phyloP scores from a whole-genome alignment of 2,888 invertebrate genomes.

The Epirrhoe alternata region DNA sequence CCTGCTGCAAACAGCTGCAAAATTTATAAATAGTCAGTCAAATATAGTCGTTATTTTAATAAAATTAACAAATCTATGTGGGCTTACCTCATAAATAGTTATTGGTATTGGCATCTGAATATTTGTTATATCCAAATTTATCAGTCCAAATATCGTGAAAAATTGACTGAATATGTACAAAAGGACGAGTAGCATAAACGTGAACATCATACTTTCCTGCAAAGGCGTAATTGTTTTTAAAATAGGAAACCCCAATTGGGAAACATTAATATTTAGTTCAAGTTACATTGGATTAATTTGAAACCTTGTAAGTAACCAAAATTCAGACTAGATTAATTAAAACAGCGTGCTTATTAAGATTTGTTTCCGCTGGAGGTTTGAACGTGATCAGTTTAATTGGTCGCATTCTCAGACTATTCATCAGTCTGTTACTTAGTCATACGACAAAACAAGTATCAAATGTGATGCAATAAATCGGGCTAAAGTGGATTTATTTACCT shows the following conservation, averaged over 20 bases:
- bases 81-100: slow-evolving; percentile 74
- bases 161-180: slow-evolving; percentile 79
- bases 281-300: not conserved
- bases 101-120: slow-evolving; percentile 78
- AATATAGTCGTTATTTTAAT: not conserved
- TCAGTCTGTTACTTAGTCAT: slow-evolving; percentile 28
- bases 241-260: not conserved
- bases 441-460: not conserved
- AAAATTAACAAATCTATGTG: not conserved
- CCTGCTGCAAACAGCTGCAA: slow-evolving; percentile 76
- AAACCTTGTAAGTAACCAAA: not conserved
- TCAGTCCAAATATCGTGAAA: slow-evolving; percentile 77
- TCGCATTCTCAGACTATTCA: slow-evolving; percentile 41
- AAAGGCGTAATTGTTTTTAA: slow-evolving; percentile 45
- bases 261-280: not conserved
- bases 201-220: slow-evolving; percentile 82
- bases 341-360: slow-evolving; percentile 32
- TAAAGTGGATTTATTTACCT: slow-evolving; percentile 53
- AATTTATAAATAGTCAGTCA: slow-evolving; percentile 3
- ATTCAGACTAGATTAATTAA: slow-evolving; percentile 18
- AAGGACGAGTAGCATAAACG: slow-evolving; percentile 71
- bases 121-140: slow-evolving; percentile 76
- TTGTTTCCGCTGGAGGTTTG: slow-evolving; percentile 24
- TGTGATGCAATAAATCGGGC: not conserved
- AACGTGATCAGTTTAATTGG: slow-evolving; percentile 36